These are phyloP conservation scores for Mobula birostris DNA, from an alignment of 2,113 vertebrate species.

Conservation along the genomic window DNA sequence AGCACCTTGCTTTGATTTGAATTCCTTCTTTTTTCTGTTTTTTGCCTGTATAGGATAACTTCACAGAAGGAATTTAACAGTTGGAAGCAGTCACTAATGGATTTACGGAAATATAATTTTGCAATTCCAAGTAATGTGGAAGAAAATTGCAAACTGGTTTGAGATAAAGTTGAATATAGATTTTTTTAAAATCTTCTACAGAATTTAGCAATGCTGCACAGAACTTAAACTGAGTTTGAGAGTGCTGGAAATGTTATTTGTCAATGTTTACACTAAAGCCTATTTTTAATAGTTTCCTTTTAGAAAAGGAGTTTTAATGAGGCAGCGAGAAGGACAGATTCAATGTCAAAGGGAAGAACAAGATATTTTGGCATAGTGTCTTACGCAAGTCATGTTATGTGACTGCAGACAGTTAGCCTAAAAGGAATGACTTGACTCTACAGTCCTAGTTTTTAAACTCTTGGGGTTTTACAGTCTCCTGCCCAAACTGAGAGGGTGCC, in stretches of 20 bases:
- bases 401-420: not conserved
- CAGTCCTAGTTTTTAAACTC: not conserved
- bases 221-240: not conserved
- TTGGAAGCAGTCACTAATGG: not conserved
- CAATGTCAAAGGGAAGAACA: not conserved
- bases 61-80: not conserved
- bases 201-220: not conserved
- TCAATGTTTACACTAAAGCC: not conserved
- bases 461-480: not conserved
- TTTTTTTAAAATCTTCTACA: not conserved
- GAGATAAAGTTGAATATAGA: not conserved
- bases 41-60: not conserved
- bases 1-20: not conserved
- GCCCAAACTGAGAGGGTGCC: not conserved
- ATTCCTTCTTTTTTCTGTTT: not conserved
- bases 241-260: not conserved
- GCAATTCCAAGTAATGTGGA: not conserved
- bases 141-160: not conserved
- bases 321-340: not conserved
- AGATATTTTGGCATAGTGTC: not conserved
- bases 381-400: not conserved
- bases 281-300: not conserved
- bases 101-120: not conserved
- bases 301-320: not conserved
- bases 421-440: not conserved